Evolutionary conservation across 1,140 invertebrate genomes (phyloP).

Genomic region (Gonioctena quinquepunctata): DNA sequence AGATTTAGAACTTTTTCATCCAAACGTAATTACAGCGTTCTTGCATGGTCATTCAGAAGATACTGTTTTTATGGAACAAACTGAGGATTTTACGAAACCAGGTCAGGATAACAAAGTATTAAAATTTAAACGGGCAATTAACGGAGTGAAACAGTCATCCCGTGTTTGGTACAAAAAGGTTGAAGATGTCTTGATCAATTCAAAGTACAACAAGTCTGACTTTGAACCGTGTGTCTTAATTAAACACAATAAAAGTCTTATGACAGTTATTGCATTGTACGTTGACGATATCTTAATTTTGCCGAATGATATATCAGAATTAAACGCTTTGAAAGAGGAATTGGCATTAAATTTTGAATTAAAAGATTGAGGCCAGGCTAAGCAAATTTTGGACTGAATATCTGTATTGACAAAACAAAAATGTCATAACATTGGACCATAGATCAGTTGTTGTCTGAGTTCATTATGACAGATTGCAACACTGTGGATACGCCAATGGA

Average conservation of each 20-base stretch:
- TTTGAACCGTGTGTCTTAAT: slow-evolving; percentile 49
- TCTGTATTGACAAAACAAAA: slow-evolving; percentile 16
- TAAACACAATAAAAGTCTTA: slow-evolving; percentile 29
- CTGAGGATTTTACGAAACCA: slow-evolving; percentile 29
- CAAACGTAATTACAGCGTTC: slow-evolving; percentile 17
- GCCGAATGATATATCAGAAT: slow-evolving; percentile 8
- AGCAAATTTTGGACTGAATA: neutral
- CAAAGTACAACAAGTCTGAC: slow-evolving; percentile 44
- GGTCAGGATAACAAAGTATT: slow-evolving; percentile 46
- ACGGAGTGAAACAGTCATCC: slow-evolving; percentile 40
- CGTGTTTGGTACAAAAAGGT: slow-evolving; percentile 43
- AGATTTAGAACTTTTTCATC: slow-evolving; percentile 43
- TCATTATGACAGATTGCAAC: slow-evolving; percentile 34
- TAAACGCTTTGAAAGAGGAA: slow-evolving; percentile 22
- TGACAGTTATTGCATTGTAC: slow-evolving; percentile 32
- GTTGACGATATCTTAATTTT: slow-evolving; percentile 49
- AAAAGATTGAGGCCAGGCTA: slow-evolving; percentile 32
- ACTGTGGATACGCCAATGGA: slow-evolving; percentile 30
- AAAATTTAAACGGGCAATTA: slow-evolving; percentile 44
- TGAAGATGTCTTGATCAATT: slow-evolving; percentile 31
- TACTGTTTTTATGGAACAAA: slow-evolving; percentile 49
- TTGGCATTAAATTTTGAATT: slow-evolving; percentile 39
- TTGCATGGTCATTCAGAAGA: slow-evolving; percentile 53
- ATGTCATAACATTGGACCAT: slow-evolving; percentile 23
- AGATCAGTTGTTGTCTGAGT: slow-evolving; percentile 26